A percentile compares a stretch with the other conserved stretches of the same genome.
phyloP scores from a whole-genome alignment of 1,140 invertebrate genomes.

The Leptinotarsa defecta region DNA sequence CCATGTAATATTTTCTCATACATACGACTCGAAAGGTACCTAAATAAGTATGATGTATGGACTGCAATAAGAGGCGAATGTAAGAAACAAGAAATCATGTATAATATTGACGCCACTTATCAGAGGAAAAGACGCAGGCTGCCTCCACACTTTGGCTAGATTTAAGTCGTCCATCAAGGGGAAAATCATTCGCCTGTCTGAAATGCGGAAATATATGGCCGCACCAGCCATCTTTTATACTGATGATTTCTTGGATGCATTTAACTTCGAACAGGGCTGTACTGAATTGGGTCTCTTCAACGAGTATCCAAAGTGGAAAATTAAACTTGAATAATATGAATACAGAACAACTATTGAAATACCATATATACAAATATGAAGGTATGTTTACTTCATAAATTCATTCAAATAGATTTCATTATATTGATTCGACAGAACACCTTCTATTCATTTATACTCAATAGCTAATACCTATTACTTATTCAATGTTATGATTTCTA shows the following conservation, averaged over 20 bases:
- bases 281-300: background rate
- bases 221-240: slow-evolving; percentile 32
- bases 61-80: slow-evolving; percentile 49
- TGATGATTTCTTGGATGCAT: slow-evolving; percentile 38
- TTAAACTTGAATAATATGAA: too few relatives aligned
- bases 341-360: too few relatives aligned
- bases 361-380: too few relatives aligned
- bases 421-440: too few relatives aligned
- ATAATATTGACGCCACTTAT: slow-evolving; percentile 55
- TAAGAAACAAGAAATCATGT: slow-evolving; percentile 54
- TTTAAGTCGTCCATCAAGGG: slow-evolving; percentile 51
- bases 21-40: slow-evolving; percentile 42
- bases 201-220: slow-evolving; percentile 50
- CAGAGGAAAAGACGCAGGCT: slow-evolving; percentile 34
- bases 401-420: too few relatives aligned
- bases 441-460: too few relatives aligned
- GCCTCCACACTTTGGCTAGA: slow-evolving; percentile 43
- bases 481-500: too few relatives aligned
- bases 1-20: slow-evolving; percentile 38
- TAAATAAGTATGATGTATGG: slow-evolving; percentile 50
- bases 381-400: too few relatives aligned
- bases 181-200: slow-evolving; percentile 52
- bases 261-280: slow-evolving; percentile 32
- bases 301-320: too few relatives aligned
- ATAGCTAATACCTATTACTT: too few relatives aligned